Evolutionary conservation across 2,888 invertebrate species (phyloP).

Genomic region (Caenorhabditis sp.): DNA sequence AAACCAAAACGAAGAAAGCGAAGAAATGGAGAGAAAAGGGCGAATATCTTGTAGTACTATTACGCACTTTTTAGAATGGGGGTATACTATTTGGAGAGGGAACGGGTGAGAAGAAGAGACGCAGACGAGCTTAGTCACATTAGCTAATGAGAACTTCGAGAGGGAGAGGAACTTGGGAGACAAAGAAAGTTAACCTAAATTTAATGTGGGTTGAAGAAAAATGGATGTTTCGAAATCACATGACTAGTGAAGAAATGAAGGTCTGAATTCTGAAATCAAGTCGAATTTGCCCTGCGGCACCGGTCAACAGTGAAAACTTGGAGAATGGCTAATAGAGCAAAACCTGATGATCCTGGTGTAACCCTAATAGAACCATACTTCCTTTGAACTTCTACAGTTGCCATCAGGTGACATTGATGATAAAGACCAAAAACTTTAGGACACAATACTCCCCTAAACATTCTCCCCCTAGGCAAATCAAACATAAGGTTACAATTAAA

Average conservation of each 20-base stretch:
- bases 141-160: slow-evolving; percentile 31
- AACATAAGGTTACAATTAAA: slow-evolving; percentile 41
- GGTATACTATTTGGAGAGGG: not conserved
- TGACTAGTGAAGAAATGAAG: no score
- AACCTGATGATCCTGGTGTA: no score
- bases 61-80: slow-evolving; percentile 18
- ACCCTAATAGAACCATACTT: no score
- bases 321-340: no score
- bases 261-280: no score
- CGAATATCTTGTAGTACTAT: slow-evolving; percentile 44
- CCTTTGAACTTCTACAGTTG: no score
- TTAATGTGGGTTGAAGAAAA: not conserved
- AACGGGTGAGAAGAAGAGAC: not conserved
- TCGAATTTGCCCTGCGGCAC: no score
- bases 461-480: not conserved
- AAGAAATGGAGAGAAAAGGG: slow-evolving; percentile 23
- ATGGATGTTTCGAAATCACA: not conserved
- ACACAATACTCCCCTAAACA: not conserved
- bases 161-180: not conserved
- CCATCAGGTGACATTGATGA: no score
- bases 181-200: slow-evolving; percentile 8
- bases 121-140: slow-evolving; percentile 20
- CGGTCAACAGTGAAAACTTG: no score
- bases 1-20: slow-evolving; percentile 3
- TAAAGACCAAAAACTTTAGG: no score